Base-by-base conservation (phyloP, 2,113 vertebrate genomes). In the Castor canadensis region DNA sequence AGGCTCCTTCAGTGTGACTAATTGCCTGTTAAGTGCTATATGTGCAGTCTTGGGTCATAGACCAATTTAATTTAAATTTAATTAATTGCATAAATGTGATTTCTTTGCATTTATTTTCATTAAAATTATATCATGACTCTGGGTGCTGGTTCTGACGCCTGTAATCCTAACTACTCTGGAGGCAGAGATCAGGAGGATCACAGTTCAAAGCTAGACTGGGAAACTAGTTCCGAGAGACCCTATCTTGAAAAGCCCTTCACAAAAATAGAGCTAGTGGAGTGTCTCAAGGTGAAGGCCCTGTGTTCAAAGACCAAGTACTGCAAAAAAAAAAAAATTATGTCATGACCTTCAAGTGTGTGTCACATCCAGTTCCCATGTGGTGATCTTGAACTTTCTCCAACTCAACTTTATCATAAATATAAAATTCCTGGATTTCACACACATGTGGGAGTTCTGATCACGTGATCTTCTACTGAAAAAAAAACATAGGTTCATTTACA, bases 101-200 rank as follows among this genome's bases (percentile, higher is more conserved):
- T 26, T 67, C 77, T 93, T 81, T 30, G 62, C 47, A 43, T 83
- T 93, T 83, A 85, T 45, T 72, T 84, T 94, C 19, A 91, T 91
- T 97, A 82, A 93, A 90, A 88, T 95, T 69, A 75, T 69, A 89
- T 67, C 54, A 77, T 1, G 5, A 76, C 32, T 71, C n/a, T n/a
- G n/a, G n/a, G n/a, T n/a, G n/a, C n/a, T n/a, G n/a, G n/a, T n/a
- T n/a, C n/a, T n/a, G n/a, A n/a, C n/a, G n/a, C n/a, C n/a, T n/a
- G n/a, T n/a, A n/a, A n/a, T n/a, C n/a, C n/a, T n/a, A n/a, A n/a
- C n/a, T n/a, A n/a, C n/a, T n/a, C n/a, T n/a, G n/a, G n/a, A n/a
- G n/a, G n/a, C n/a, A n/a, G n/a, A n/a, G n/a, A n/a, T n/a, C n/a
- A n/a, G n/a, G n/a, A n/a, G n/a, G n/a, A n/a, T n/a, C n/a, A n/a